Evolutionary conservation across 2,888 invertebrate genomes (phyloP).

Genomic region (Chymomyza caudatula): DNA sequence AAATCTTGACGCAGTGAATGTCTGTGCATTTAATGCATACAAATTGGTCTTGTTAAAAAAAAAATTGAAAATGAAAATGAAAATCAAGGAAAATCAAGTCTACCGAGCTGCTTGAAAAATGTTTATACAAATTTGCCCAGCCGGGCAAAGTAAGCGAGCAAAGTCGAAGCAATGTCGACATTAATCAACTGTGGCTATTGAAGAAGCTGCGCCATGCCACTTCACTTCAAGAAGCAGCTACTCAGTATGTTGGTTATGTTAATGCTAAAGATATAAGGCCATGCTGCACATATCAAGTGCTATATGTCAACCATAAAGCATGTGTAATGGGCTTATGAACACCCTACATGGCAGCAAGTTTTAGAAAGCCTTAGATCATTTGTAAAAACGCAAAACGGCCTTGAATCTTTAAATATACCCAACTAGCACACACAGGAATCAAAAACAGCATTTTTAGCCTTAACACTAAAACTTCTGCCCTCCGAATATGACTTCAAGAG

Average conservation of each 20-base stretch:
- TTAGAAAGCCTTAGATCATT: too few relatives aligned
- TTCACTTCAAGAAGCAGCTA: neutral
- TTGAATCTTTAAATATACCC: too few relatives aligned
- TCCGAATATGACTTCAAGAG: too few relatives aligned
- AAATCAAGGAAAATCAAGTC: neutral
- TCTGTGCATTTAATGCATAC: conserved; percentile 69
- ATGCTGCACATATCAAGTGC: neutral
- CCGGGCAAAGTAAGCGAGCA: conserved; percentile 10
- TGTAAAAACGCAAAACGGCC: too few relatives aligned
- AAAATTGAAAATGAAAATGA: conserved; percentile 8
- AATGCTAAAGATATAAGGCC: neutral
- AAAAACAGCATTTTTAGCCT: too few relatives aligned
- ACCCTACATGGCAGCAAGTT: neutral
- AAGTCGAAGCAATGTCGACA: neutral
- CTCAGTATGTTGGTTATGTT: neutral
- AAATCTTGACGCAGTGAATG: conserved; percentile 53
- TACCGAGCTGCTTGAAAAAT: conserved; percentile 20
- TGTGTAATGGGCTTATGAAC: neutral
- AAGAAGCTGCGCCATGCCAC: neutral
- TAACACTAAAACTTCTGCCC: too few relatives aligned
- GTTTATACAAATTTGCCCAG: conserved; percentile 47
- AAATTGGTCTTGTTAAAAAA: conserved; percentile 61
- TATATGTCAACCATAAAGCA: neutral
- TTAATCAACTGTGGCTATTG: conserved; percentile 2
- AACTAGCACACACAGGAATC: too few relatives aligned